These are phyloP conservation scores for Sylvia atricapilla DNA, from an alignment of 2,113 vertebrate species.

Conservation along the genomic window DNA sequence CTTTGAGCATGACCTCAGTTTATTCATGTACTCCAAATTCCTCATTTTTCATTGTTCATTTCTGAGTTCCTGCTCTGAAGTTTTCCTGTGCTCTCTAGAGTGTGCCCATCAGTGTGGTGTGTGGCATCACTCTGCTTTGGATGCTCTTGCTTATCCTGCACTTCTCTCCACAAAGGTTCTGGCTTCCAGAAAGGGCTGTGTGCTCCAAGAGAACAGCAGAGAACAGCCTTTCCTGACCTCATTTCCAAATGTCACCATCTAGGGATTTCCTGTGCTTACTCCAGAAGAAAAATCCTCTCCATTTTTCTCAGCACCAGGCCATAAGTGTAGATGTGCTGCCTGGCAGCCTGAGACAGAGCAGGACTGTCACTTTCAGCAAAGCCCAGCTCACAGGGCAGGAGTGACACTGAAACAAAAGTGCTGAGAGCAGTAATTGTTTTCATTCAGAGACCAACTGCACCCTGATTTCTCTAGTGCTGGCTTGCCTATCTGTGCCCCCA, in stretches of 20 bases:
- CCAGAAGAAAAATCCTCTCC: neutral
- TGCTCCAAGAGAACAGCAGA: neutral
- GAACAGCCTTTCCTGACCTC: neutral
- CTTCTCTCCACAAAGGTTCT: neutral
- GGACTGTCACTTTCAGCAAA: neutral
- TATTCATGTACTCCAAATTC: neutral
- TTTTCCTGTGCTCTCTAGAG: neutral
- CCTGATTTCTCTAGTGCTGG: neutral
- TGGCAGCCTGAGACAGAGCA: neutral
- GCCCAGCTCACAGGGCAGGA: neutral
- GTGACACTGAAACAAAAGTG: neutral
- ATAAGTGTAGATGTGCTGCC: neutral
- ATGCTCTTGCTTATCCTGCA: neutral
- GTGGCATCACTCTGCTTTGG: neutral
- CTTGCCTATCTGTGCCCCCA: neutral
- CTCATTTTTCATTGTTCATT: neutral
- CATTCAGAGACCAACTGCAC: neutral
- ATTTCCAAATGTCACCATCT: neutral
- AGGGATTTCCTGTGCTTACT: neutral
- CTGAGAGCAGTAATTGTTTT: neutral
- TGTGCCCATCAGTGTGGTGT: neutral
- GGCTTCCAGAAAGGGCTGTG: neutral
- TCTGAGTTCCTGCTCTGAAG: neutral
- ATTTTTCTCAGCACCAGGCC: neutral
- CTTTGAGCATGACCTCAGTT: neutral